Evolutionary conservation across 2,113 vertebrate genomes (phyloP), one percentile per base, ranked within the genome.

Genomic region (Rhineura floridana): DNA sequence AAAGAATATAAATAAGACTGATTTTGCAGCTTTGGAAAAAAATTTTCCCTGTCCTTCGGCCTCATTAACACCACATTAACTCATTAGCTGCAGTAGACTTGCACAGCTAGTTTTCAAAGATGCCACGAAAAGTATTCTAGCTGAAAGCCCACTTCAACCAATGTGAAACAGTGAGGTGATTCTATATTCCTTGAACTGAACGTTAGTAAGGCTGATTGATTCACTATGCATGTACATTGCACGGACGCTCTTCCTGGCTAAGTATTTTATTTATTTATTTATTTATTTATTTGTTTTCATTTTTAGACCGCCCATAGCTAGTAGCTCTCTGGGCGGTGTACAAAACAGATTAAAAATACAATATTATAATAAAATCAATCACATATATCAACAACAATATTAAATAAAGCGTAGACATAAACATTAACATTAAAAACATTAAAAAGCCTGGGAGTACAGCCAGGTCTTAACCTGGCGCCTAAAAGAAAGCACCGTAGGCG

Each of bases 1-100:
- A 96, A 95, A 96, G 95, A 96, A 95, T 96, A 94, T 94, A 95
- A 95, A 95, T 44, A 79, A 91, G 84, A 87, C 67, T 76, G 93
- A 91, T 89, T 93, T 94, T 93, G 90, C 90, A 95, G 94, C 91
- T 94, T 95, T 75, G 72, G 3, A 92, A 93, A 90, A 75, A 67
- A 92, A 92, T 79, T 90, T 87, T 93, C 75, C 85, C 42, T 0
- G 33, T 12, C 78, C 69, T 81, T 81, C 73, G 19, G 82, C 87
- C 46, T 44, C 46, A 1, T 0, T 88, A 92, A 88, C 87, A 46
- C 79, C 89, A 90, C 81, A n/a, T 89, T 96, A 93, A 91, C 91
- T 90, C 91, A 92, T 94, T 77, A 44, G 78, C 92, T 96, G 75
- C 89, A 93, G 25, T 82, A 93, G 90, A 94, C 92, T 89, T 77